Evolutionary conservation across 2,888 invertebrate species (phyloP).

Genomic region (Diarsia brunnea): DNA sequence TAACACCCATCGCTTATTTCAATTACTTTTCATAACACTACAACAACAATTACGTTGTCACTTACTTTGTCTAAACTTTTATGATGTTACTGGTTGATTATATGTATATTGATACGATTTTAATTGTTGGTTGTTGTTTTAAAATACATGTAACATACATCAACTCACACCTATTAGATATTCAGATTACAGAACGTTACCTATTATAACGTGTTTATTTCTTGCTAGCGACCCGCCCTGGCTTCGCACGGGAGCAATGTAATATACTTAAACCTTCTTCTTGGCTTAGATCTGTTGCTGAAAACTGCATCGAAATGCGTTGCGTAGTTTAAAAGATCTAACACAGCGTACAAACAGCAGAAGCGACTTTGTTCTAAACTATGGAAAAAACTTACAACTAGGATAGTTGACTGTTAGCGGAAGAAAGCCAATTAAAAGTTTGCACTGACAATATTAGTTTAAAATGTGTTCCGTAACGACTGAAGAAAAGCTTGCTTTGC

Average conservation of each 20-base stretch:
- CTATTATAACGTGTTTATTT: background rate
- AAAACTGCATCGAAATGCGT: too few relatives aligned
- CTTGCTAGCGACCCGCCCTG: too few relatives aligned
- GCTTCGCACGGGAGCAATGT: too few relatives aligned
- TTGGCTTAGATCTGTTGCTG: too few relatives aligned
- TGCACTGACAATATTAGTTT: too few relatives aligned
- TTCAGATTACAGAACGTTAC: background rate
- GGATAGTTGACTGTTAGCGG: too few relatives aligned
- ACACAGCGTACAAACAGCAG: too few relatives aligned
- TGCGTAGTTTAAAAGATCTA: too few relatives aligned
- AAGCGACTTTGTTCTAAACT: too few relatives aligned
- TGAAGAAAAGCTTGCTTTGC: background rate
- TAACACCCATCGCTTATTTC: slow-evolving; percentile 55
- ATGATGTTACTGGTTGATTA: slow-evolving; percentile 8
- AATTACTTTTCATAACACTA: slow-evolving; percentile 45
- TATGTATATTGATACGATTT: slow-evolving; percentile 3
- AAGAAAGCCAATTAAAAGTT: too few relatives aligned
- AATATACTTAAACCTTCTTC: too few relatives aligned
- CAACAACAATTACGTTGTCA: slow-evolving; percentile 22
- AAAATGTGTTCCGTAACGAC: background rate
- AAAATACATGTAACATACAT: background rate
- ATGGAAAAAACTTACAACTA: too few relatives aligned
- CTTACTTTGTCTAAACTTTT: slow-evolving; percentile 9
- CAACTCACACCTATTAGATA: background rate
- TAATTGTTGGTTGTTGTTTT: background rate